Evolutionary conservation across 2,888 invertebrate genomes (phyloP), one percentile per base, ranked within the genome.

Genomic region (Monochamus alternatus): DNA sequence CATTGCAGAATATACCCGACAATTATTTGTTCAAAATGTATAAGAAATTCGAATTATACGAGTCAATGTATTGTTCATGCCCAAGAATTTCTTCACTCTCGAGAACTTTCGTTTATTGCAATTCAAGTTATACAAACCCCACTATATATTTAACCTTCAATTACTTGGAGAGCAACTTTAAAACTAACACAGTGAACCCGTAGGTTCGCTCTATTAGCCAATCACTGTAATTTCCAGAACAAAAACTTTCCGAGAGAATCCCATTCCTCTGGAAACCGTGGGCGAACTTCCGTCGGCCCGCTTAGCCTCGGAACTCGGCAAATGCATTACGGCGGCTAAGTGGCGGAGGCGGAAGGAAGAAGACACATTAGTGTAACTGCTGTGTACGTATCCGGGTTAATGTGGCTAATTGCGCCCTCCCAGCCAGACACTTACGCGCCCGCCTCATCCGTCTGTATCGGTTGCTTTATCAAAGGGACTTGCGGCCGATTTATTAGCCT

Each of bases 361-460:
- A 72, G 75, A 68, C 72, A 75, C 72, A 73, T 75, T 67, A 70
- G 58, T 47, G 47, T 38, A 44, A 68, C 58, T 64, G 5, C 64
- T 58, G 44, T 14, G 43, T 65, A 63, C 10, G 52, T 52, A 55
- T 64, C 63, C 55, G 60, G 69, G 63, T 76, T 64, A 67, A 73
- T 76, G 73, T 73, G 47, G 69, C 73, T 76, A 76, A 76, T 76
- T 73, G 64, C 64, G 58, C 63, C 69, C 52, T 65, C 59, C 32
- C 65, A 65, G 65, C 70, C 60, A 70, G 64, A 59, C 58, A 64
- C 65, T 75, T 63, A 60, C 74, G 43, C 65, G 65, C 59, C 47
- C 74, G 59, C 22, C 12, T n/a, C 69, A 70, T 68, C 65, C 38
- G 51, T 75, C 64, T 60, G 60, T 65, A 75, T 70, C 59, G 65